Conservation (phyloP, 1,140 invertebrate species). For the Atta colombica region DNA sequence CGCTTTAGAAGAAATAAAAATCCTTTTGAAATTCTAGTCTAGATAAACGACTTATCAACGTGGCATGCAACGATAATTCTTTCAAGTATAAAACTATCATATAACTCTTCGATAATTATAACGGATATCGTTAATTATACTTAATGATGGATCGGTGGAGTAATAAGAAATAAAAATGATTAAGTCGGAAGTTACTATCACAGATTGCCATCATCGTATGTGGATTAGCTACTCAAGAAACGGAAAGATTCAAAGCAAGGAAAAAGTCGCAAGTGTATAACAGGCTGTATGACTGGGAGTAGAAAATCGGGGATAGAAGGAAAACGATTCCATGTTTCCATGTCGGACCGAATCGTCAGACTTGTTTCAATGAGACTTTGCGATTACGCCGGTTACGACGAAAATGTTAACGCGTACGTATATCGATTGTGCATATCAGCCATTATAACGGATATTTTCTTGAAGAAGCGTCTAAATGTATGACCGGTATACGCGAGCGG, state of each 20-base stretch:
- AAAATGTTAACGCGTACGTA: neutral
- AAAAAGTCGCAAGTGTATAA: slow-evolving; percentile 32
- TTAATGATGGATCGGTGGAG: slow-evolving; percentile 63
- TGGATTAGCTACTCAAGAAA: slow-evolving; percentile 23
- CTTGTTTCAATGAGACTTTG: neutral
- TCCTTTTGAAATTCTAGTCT: neutral
- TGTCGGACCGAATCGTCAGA: neutral
- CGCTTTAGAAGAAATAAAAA: neutral
- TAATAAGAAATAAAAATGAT: slow-evolving; percentile 75
- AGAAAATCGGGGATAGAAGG: slow-evolving; percentile 54
- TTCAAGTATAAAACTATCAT: slow-evolving; percentile 43
- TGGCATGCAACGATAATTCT: neutral
- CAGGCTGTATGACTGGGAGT: slow-evolving; percentile 59
- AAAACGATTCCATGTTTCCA: slow-evolving; percentile 2
- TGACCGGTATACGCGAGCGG: slow-evolving; percentile 14
- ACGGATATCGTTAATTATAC: slow-evolving; percentile 75
- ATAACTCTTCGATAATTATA: slow-evolving; percentile 25
- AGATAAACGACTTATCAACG: slow-evolving; percentile 1
- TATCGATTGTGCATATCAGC: slow-evolving; percentile 49
- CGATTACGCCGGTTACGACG: neutral
- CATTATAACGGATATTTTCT: slow-evolving; percentile 69
- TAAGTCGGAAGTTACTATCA: slow-evolving; percentile 10
- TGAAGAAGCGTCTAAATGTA: slow-evolving; percentile 62
- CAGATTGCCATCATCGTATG: slow-evolving; percentile 1
- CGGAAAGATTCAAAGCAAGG: neutral